Conservation (phyloP, 2,797 vertebrate genomes). For the Acipenser oxyrinchus region DNA sequence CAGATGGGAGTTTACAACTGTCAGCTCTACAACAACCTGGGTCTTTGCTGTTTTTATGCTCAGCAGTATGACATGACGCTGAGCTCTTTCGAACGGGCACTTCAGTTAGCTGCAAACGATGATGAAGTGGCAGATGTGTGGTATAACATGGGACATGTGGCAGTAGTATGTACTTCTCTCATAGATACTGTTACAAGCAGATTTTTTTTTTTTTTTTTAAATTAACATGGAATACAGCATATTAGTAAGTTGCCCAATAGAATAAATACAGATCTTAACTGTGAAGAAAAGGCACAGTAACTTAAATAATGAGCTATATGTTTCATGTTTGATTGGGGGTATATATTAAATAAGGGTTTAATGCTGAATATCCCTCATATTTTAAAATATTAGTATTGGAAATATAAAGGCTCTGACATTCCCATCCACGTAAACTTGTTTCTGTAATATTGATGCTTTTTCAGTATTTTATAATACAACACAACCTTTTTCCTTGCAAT, state of each 20-base stretch:
- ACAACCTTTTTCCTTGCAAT: constrained; percentile 13
- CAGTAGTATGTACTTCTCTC: constrained; percentile 70
- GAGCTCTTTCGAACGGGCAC: constrained; percentile 86
- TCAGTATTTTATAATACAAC: neutral
- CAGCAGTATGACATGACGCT: constrained; percentile 98
- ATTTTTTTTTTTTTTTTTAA: neutral
- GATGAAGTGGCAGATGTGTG: constrained; percentile 90
- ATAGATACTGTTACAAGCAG: neutral
- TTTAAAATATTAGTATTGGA: too few species aligned
- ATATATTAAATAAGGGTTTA: too few species aligned
- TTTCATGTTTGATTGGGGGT: too few species aligned
- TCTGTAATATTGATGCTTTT: neutral
- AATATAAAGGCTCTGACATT: too few species aligned
- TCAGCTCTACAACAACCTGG: constrained; percentile 95
- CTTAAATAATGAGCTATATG: too few species aligned
- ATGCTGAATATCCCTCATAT: too few species aligned
- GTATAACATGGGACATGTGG: constrained; percentile 93
- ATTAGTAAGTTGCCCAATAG: too few species aligned
- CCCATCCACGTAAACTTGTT: too few species aligned
- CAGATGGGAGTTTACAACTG: constrained; percentile 98
- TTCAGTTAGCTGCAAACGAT: constrained; percentile 77
- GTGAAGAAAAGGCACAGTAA: neutral
- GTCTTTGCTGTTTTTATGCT: constrained; percentile 94
- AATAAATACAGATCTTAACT: neutral
- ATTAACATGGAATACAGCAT: neutral